Conservation (phyloP, 1,140 invertebrate genomes). For the Ceratosolen fusciceps region DNA sequence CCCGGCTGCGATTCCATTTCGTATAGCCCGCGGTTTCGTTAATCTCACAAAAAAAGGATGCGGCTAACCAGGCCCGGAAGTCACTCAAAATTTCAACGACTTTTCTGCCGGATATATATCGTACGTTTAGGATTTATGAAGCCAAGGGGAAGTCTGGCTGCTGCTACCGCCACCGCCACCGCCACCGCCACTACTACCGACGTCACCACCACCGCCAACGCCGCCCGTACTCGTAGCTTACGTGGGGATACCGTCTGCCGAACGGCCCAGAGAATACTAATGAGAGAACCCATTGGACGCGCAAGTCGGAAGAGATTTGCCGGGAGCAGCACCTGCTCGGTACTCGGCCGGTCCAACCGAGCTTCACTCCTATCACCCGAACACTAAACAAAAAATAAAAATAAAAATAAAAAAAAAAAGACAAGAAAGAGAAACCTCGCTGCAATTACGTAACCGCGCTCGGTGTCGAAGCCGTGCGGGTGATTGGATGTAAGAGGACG, state of each 20-base stretch:
- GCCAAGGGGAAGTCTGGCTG: no score
- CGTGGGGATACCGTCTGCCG: background rate
- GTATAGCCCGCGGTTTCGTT: constrained; percentile 24
- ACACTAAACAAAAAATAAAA: no score
- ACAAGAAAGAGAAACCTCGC: no score
- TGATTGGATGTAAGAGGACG: no score
- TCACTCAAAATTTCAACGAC: constrained; percentile 16
- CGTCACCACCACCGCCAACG: background rate
- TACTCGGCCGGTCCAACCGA: no score
- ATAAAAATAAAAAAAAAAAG: no score
- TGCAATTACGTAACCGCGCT: no score
- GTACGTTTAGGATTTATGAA: constrained; percentile 1
- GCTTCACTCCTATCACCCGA: no score
- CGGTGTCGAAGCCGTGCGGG: no score
- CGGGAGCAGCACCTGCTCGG: no score
- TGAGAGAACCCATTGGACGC: background rate
- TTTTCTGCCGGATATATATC: constrained; percentile 25
- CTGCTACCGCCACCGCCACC: background rate
- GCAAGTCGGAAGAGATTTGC: no score
- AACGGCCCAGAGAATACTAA: background rate
- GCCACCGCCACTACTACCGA: background rate
- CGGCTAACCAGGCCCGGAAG: constrained; percentile 62
- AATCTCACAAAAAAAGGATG: constrained; percentile 54
- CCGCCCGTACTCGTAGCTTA: background rate
- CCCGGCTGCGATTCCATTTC: background rate